Evolutionary conservation across 1,140 invertebrate genomes (phyloP), one percentile per base, ranked within the genome.

Genomic region (Drosophila persimilis): DNA sequence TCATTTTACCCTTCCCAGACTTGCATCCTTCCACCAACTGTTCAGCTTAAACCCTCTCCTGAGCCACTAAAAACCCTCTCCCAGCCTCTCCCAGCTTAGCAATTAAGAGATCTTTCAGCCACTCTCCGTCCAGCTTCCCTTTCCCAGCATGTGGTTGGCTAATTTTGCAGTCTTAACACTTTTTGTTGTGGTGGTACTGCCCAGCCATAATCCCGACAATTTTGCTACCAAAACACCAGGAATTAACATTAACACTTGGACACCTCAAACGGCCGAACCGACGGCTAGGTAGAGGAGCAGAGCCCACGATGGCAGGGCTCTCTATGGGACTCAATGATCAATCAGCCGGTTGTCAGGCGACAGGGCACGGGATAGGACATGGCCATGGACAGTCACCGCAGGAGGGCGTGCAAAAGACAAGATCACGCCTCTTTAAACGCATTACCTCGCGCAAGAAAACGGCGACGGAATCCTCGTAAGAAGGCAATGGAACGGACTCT

Each of bases 371-470:
- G 15, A 60, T 29, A 24, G 26, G n/a, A 41, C 46, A 29, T 3
- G 24, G 39, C 54, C 47, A 44, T 39, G 44, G 58, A 56, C 67
- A 74, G 55, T 63, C 74, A 64, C 83, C 55, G 52, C 83, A 88
- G 83, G 83, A 88, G 83, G 83, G 84, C 84, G 83, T 83, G 83
- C 83, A 79, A 88, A 88, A 88, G 83, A 88, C 79, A 88, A 64
- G 84, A 83, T 88, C 83, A 88, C 83, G 84, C 83, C 83, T 88
- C 83, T 88, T 39, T 79, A 72, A 79, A 73, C 84, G 66, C 83
- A 88, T 79, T 84, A 62, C 59, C 41, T 65, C 67, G 67, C 24
- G 24, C 24, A 51, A 61, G 67, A 66, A 45, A 60, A 67, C 53
- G 15, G 46, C 35, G 77, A 53, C 45, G 61, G 35, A 39, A 39